A percentile compares a stretch with the other conserved stretches of the same genome.
Evolutionary conservation across 1,140 invertebrate species (phyloP).

Genomic region (Penaeus vannamei): DNA sequence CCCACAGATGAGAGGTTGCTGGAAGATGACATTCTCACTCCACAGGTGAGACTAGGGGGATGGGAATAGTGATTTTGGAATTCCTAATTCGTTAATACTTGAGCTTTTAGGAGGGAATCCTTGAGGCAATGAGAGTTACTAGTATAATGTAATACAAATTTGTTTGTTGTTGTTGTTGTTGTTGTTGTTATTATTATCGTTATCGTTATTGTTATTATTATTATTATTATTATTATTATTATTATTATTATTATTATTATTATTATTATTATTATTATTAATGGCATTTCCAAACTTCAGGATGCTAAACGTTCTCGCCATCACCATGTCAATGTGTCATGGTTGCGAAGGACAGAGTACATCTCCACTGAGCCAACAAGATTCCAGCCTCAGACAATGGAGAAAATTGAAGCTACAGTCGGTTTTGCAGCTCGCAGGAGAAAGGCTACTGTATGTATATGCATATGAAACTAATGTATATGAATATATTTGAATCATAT

Average conservation of each 20-base stretch:
- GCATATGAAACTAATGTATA: too few species aligned
- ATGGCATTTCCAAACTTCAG: constrained; percentile 21
- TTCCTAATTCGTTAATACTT: neutral
- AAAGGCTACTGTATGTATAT: constrained; percentile 47
- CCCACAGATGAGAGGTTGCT: constrained; percentile 92
- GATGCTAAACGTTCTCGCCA: constrained; percentile 77
- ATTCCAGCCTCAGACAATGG: constrained; percentile 95
- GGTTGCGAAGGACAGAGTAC: constrained; percentile 98
- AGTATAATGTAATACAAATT: too few species aligned
- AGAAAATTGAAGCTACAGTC: constrained; percentile 98
- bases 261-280: constrained; percentile 1
- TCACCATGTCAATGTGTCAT: constrained; percentile 94
- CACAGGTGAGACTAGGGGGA: constrained; percentile 75
- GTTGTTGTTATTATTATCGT: too few species aligned
- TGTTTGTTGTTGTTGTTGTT: too few species aligned
- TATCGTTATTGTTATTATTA: too few species aligned
- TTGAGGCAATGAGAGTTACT: too few species aligned
- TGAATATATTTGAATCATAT: too few species aligned
- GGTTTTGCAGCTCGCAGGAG: constrained; percentile 74
- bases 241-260: neutral
- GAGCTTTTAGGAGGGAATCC: too few species aligned
- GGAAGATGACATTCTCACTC: constrained; percentile 91
- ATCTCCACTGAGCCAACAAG: constrained; percentile 98
- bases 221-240: too few species aligned
- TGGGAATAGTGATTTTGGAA: neutral